Evolutionary conservation across 2,888 invertebrate species (phyloP).

Genomic region (Lochmaea crataegi): DNA sequence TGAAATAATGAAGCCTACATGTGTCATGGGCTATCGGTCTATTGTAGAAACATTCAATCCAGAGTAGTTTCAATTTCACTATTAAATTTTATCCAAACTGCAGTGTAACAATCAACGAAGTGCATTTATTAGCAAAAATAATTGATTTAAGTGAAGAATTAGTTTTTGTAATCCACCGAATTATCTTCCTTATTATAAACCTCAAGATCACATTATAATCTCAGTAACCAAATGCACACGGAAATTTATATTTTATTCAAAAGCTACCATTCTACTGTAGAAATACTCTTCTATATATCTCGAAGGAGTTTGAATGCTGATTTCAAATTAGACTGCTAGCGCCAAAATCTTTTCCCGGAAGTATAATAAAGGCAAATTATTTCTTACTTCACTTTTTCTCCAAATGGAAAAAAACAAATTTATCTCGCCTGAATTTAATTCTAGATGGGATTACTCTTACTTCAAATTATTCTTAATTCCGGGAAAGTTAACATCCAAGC

Average conservation of each 20-base stretch:
- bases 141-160: not conserved
- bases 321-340: slow-evolving; percentile 48
- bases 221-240: slow-evolving; percentile 57
- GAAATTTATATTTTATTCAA: slow-evolving; percentile 61
- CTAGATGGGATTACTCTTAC: slow-evolving; percentile 22
- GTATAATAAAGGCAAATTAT: slow-evolving; percentile 44
- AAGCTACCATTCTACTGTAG: slow-evolving; percentile 59
- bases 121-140: not conserved
- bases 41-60: too few relatives aligned
- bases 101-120: not conserved
- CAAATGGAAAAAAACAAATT: slow-evolving; percentile 44
- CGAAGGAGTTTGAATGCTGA: slow-evolving; percentile 53
- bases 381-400: slow-evolving; percentile 43
- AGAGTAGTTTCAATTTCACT: too few relatives aligned
- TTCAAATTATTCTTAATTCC: slow-evolving; percentile 17
- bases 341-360: slow-evolving; percentile 39
- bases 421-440: slow-evolving; percentile 35
- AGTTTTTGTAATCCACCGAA: not conserved
- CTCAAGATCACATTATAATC: slow-evolving; percentile 57
- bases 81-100: too few relatives aligned
- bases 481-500: not conserved
- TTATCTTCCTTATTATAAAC: not conserved
- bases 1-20: too few relatives aligned
- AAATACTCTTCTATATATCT: slow-evolving; percentile 56
- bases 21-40: too few relatives aligned